Evolutionary conservation across 2,888 invertebrate genomes (phyloP).

Genomic region (Drosophila pullipes): DNA sequence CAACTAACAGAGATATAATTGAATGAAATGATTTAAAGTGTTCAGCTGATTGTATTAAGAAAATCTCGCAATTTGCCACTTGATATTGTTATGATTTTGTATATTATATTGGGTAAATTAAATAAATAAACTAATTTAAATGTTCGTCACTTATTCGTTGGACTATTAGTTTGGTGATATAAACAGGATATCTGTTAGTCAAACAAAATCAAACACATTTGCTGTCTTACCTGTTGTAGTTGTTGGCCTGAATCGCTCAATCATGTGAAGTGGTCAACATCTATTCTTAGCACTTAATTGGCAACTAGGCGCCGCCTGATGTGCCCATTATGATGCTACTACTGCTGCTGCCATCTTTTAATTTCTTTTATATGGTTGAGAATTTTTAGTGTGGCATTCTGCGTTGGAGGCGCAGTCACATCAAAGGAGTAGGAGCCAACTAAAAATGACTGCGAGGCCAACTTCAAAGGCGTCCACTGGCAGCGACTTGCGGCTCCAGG

Average conservation of each 20-base stretch:
- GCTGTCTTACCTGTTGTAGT: constrained; percentile 13
- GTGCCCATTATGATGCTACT: constrained; percentile 57
- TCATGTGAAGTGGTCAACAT: constrained; percentile 77
- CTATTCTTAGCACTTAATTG: constrained; percentile 67
- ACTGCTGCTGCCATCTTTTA: constrained; percentile 32
- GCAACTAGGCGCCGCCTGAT: constrained; percentile 70
- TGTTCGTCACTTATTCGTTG: not conserved
- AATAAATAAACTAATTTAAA: not conserved
- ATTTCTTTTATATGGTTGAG: constrained; percentile 21
- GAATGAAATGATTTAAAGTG: not conserved
- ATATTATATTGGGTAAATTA: not conserved
- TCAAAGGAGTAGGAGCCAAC: constrained; percentile 44
- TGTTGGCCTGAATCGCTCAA: constrained; percentile 75
- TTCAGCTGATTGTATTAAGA: not conserved
- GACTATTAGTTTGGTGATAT: not conserved
- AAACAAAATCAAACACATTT: not conserved
- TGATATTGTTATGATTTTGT: not conserved
- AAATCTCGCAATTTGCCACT: not conserved
- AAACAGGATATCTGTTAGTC: constrained; percentile 22
- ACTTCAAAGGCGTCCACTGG: constrained; percentile 55
- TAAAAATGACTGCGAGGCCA: constrained; percentile 32
- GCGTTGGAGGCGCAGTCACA: constrained; percentile 42
- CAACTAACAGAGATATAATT: not conserved
- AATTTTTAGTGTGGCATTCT: constrained; percentile 12
- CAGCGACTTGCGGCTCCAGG: constrained; percentile 29